Evolutionary conservation across 2,888 invertebrate genomes (phyloP).

Genomic region (Rutpela maculata): DNA sequence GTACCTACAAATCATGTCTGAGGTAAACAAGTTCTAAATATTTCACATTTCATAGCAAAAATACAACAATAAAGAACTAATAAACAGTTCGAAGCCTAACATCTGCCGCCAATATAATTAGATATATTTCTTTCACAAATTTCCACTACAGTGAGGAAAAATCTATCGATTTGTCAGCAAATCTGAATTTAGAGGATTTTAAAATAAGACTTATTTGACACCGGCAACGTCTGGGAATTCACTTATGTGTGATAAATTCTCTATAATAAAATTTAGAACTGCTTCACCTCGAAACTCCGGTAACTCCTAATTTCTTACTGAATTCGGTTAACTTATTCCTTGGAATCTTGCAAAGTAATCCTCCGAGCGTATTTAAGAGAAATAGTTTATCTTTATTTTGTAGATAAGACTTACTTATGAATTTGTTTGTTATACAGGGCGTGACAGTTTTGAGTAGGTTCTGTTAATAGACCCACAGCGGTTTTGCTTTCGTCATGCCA

Average conservation of each 20-base stretch:
- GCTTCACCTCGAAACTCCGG: neutral
- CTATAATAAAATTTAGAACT: conserved; percentile 17
- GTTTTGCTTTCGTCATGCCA: too few relatives aligned
- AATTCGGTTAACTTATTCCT: neutral
- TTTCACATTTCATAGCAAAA: neutral
- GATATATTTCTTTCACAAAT: neutral
- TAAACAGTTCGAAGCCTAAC: neutral
- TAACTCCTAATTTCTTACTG: conserved; percentile 8
- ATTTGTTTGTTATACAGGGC: too few relatives aligned
- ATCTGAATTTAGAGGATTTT: neutral
- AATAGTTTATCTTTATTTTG: too few relatives aligned
- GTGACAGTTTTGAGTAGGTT: too few relatives aligned
- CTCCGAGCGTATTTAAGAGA: too few relatives aligned
- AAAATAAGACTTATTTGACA: neutral
- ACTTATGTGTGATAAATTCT: conserved; percentile 22
- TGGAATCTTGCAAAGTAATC: neutral
- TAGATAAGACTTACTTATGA: too few relatives aligned
- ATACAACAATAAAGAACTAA: neutral
- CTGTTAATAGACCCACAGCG: too few relatives aligned
- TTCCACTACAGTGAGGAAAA: neutral
- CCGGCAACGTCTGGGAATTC: conserved; percentile 5
- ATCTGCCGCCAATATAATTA: neutral
- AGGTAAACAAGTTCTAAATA: neutral
- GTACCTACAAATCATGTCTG: neutral
- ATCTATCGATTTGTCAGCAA: neutral